A percentile compares a stretch with the other conserved stretches of the same genome.
These are phyloP conservation scores for Macropus fuliginosus DNA, from an alignment of 2,797 vertebrate species.

Conservation along the genomic window DNA sequence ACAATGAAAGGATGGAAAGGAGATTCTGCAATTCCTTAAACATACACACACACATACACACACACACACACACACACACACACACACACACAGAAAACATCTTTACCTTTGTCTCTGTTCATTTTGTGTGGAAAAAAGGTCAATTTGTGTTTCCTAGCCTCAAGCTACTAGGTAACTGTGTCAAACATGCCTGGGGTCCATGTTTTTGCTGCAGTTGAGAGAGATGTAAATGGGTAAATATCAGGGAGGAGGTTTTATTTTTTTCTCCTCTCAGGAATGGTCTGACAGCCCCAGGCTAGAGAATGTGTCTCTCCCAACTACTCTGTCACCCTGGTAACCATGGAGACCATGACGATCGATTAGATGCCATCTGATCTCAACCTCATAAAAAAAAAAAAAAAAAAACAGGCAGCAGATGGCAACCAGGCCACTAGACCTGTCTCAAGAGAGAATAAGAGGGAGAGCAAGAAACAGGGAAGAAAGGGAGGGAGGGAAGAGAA, in stretches of 20 bases:
- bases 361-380: slow-evolving; percentile 93
- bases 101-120: slow-evolving; percentile 59
- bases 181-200: slow-evolving; percentile 63
- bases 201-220: slow-evolving; percentile 67
- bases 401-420: slow-evolving; percentile 91
- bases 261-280: slow-evolving; percentile 82
- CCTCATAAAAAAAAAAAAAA: slow-evolving; percentile 88
- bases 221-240: slow-evolving; percentile 80
- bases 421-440: slow-evolving; percentile 89
- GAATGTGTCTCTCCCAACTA: slow-evolving; percentile 87
- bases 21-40: slow-evolving; percentile 52
- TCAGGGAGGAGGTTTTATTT: slow-evolving; percentile 79
- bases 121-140: slow-evolving; percentile 31
- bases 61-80: neutral
- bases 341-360: slow-evolving; percentile 95
- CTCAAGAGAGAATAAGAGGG: slow-evolving; percentile 84
- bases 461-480: slow-evolving; percentile 72
- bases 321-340: slow-evolving; percentile 91
- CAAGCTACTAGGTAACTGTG: slow-evolving; percentile 67
- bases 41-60: neutral
- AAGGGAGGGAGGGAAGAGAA: slow-evolving; percentile 43
- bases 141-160: slow-evolving; percentile 63
- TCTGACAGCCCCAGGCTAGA: slow-evolving; percentile 87
- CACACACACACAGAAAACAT: neutral
- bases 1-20: slow-evolving; percentile 47